These are phyloP conservation scores for Mesoligia furuncula DNA, from an alignment of 2,888 invertebrate genomes.

Conservation along the genomic window DNA sequence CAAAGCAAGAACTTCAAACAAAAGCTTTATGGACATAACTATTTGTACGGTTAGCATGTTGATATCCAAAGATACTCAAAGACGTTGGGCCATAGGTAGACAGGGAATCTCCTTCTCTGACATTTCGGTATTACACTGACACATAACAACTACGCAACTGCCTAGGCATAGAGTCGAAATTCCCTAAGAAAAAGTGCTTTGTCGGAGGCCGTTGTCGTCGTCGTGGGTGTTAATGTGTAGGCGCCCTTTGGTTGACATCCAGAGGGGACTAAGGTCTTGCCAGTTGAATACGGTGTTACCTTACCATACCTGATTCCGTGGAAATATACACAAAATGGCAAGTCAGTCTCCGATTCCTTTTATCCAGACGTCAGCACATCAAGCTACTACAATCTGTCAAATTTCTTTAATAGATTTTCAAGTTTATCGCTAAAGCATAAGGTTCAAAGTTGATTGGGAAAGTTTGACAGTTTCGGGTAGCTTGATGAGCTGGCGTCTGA, in stretches of 20 bases:
- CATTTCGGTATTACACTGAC: neutral
- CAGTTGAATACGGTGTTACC: neutral
- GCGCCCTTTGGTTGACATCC: neutral
- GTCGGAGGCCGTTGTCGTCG: no score
- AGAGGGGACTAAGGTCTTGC: conserved; percentile 1
- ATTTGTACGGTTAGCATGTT: no score
- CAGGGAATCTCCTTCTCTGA: neutral
- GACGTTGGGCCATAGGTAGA: neutral
- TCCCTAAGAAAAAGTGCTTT: neutral
- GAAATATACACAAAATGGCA: neutral
- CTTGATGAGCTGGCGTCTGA: no score
- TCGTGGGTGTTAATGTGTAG: neutral
- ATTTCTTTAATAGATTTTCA: no score
- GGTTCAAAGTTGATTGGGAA: no score
- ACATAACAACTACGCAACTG: neutral
- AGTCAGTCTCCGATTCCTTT: neutral
- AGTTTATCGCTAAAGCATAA: no score
- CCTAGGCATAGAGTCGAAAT: no score
- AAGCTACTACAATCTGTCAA: no score
- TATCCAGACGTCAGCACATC: no score
- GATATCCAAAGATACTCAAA: neutral
- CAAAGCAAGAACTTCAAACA: conserved; percentile 13
- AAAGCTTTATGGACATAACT: neutral
- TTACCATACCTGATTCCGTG: neutral
- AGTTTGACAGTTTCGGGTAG: no score